Evolutionary conservation across 2,113 vertebrate genomes (phyloP), one percentile per base, ranked within the genome.

Genomic region (Notiomystis cincta): DNA sequence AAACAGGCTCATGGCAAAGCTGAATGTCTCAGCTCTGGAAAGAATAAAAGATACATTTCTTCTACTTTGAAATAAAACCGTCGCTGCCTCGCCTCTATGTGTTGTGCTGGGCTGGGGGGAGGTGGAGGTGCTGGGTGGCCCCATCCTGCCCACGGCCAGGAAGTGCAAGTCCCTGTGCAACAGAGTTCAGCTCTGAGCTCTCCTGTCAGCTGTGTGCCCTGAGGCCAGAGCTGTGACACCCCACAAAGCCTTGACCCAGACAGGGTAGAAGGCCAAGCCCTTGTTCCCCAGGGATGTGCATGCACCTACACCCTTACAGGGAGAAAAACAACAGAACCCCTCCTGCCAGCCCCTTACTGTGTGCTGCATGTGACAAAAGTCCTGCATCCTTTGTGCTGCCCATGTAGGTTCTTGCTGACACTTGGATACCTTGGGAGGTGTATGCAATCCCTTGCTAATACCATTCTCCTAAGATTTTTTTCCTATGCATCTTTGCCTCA

Each of bases 11-110:
- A 6, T 44, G 65, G 81, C 75, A 79, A 83, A 87, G 38, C 83
- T 44, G 57, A 90, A 91, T 87, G 57, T 95, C 2, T 1, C 73
- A 51, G 69, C 53, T 86, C 72, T 75, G 53, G 65, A 75, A 94
- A 84, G 79, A 95, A 96, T 96, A 94, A 97, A 97, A 97, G 69
- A 82, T 24, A 35, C 8, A 6, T 96, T 95, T 94, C 85, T 93
- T 95, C 24, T 94, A 87, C 91, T 96, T 94, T 91, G 86, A 93
- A 89, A 93, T 94, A 96, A 94, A 96, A 62, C 57, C 2, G 0
- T 70, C 47, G 2, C 75, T 79, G 86, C 70, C 53, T 91, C 15
- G 19, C 20, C 33, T 90, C 33, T 70, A 3, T 0, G 2, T 95
- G n/a, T 67, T 70, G 23, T 82, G 37, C 30, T 0, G 2, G 57